Evolutionary conservation across 1,140 invertebrate species (phyloP), one percentile per base, ranked within the genome.

Genomic region (Argopecten irradians): DNA sequence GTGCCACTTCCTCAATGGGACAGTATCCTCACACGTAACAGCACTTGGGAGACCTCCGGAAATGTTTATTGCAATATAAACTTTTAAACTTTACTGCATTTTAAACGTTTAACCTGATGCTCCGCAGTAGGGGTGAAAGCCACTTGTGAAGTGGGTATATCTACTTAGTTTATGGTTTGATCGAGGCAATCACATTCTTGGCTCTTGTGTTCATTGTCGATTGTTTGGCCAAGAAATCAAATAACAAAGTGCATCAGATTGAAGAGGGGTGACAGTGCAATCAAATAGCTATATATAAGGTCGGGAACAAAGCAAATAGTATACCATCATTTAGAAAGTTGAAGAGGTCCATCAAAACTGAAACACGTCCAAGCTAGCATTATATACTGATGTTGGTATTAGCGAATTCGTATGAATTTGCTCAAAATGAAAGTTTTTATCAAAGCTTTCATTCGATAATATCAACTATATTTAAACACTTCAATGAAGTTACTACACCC

Each of bases 1-100:
- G 55, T 71, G 28, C 55, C 55, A 1, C 8, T 71, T 28, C 55
- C 55, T 5, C 55, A n/a, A 22, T 71, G 55, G 55, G 5, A 71
- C 55, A 28, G 55, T 28, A 28, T 71, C 55, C 28, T n/a, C 14
- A n/a, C 55, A 71, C 22, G 16, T 71, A n/a, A n/a, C 55, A 71
- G 55, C 55, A 28, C 55, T 71, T 71, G 55, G 55, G 55, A 71
- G 55, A 71, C 55, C 55, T 16, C 55, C 7, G 55, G 22, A n/a
- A 28, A 71, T 71, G 16, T 71, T 71, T 71, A 71, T 71, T 71
- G 55, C 55, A 71, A 71, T 71, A 71, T 71, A 71, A 71, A 71
- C 55, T 71, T 28, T 71, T 71, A n/a, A 28, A 28, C 22, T 71
- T 71, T 71, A 71, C 22, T 71, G 55, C 55, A 71, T 71, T 71